Base-by-base conservation (phyloP, 2,113 vertebrate genomes). In the Zosterops japonicus region DNA sequence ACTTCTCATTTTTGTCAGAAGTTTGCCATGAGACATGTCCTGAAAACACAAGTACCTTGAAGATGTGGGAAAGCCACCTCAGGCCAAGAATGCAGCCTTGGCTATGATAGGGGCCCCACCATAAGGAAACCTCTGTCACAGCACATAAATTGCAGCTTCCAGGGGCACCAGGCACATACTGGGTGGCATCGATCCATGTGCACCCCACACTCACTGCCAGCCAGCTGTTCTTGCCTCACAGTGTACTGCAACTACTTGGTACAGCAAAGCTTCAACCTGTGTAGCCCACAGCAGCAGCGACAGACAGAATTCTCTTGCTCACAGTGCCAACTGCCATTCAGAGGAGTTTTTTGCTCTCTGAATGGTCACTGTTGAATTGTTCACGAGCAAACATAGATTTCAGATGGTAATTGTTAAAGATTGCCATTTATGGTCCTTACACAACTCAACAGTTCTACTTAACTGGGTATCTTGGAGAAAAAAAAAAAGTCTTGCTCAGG, bases 151-250 rank as follows among this genome's bases (percentile, higher is more conserved):
- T 46, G 78, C 49, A 90, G 57, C 57, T 64, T 59, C 33, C 9
- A 46, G 72, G 49, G 41, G 39, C 64, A 50, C 4, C 41, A 70
- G 25, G 44, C 39, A 69, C 28, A 8, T 0, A 2, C 21, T 35
- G 42, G 35, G 16, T 78, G 57, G 25, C 36, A 70, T 6, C 50
- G 69, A 6, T 25, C 56, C 41, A 2, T 11, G 42, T 5, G 4
- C 33, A n/a, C 33, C 3, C 4, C 42, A 17, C 2, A 0, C 14
- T n/a, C 57, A 29, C 41, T 1, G 0, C 35, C 5, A 47, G 69
- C 56, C 52, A 84, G 52, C 23, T 0, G 0, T 3, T 61, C 70
- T 20, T 12, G 7, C 13, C 81, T 70, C n/a, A 35, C 35, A 75
- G 2, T 1, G 1, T 5, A 33, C 42, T 55, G 42, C 16, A 50